Evolutionary conservation across 2,888 invertebrate species (phyloP), one percentile per base, ranked within the genome.

Genomic region (Willowsia nigromaculata): DNA sequence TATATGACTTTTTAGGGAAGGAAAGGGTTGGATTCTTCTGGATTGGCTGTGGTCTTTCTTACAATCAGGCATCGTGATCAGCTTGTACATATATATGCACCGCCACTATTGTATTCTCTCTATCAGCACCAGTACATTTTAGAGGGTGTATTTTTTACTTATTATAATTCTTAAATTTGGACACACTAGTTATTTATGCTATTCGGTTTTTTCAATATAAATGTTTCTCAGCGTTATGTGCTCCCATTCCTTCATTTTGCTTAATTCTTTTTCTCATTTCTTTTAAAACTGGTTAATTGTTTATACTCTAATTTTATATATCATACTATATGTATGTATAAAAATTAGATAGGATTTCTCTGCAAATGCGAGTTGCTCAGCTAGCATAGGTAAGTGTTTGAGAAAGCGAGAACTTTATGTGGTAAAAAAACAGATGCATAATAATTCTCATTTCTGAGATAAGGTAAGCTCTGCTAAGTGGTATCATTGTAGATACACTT

Each of bases 31-130:
- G 71, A 87, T 87, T 81, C 81, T 87, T 71, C 56, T 81, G 87
- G 87, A 87, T 87, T 87, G 87, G 87, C 81, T 87, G 87, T 87
- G 87, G 87, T 82, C 86, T 80, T 76, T 76, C 37, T 50, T 50
- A 76, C 78, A 59, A 62, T 40, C 56, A 47, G 68, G 33, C 53
- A 86, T 50, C 85, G 47, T 43, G 76, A 78, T 53, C 40, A 84
- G 11, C 80, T 59, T 37, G 27, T 25, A n/a, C 85, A 85, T 85
- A 43, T 59, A 25, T 13, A 40, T 25, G 1, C 40, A 22, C 71
- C 13, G 13, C 56, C 56, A 59, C 53, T 13, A 53, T 53, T 37
- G 11, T n/a, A n/a, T n/a, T 22, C n/a, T 59, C 9, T 59, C 22
- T 3, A 30, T 30, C 74, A 74, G 47, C 74, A 74, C 74, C 74